Percentiles rank a stretch among this genome's conserved stretches.
These are phyloP conservation scores for Epizoanthus illoricatus DNA, from an alignment of 92 coral and sea anemone species.

Conservation along the genomic window DNA sequence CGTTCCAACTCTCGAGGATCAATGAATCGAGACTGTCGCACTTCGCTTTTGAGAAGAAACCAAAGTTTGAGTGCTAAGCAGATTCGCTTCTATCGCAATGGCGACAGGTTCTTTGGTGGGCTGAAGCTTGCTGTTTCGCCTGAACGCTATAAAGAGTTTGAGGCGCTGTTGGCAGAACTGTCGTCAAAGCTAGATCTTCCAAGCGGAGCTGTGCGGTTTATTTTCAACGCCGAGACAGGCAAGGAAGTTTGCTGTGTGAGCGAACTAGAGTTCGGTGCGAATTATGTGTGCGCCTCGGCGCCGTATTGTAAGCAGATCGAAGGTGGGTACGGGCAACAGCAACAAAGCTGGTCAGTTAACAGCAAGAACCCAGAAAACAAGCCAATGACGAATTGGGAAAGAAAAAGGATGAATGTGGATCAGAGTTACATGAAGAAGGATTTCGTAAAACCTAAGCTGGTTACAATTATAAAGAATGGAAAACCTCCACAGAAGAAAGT, in stretches of 20 bases:
- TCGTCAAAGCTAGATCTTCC: constrained; percentile 85
- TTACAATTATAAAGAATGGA: constrained; percentile 92
- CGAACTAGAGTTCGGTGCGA: constrained; percentile 84
- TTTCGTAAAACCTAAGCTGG: constrained; percentile 94
- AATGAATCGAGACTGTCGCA: constrained; percentile 74
- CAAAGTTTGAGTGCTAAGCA: constrained; percentile 95
- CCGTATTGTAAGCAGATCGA: constrained; percentile 64
- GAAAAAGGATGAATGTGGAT: not conserved
- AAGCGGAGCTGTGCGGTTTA: constrained; percentile 88
- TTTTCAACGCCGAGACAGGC: constrained; percentile 81
- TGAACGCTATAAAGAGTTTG: constrained; percentile 96
- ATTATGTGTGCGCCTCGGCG: constrained; percentile 88
- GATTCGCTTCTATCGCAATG: constrained; percentile 95
- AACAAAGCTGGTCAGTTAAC: constrained; percentile 69
- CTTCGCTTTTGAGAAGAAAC: constrained; percentile 92
- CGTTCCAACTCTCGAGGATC: constrained; percentile 94
- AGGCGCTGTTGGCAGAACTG: constrained; percentile 85
- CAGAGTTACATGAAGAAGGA: constrained; percentile 62
- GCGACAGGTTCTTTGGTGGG: constrained; percentile 89
- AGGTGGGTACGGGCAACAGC: constrained; percentile 79
- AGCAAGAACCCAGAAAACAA: constrained; percentile 54
- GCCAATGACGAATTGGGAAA: constrained; percentile 28
- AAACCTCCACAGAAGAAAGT: constrained; percentile 99
- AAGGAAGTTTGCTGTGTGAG: constrained; percentile 75
- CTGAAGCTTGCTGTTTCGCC: constrained; percentile 92